Percentiles rank a stretch among this genome's conserved stretches.
phyloP scores from a whole-genome alignment of 2,888 invertebrate species.

The Exephanes ischioxanthus region DNA sequence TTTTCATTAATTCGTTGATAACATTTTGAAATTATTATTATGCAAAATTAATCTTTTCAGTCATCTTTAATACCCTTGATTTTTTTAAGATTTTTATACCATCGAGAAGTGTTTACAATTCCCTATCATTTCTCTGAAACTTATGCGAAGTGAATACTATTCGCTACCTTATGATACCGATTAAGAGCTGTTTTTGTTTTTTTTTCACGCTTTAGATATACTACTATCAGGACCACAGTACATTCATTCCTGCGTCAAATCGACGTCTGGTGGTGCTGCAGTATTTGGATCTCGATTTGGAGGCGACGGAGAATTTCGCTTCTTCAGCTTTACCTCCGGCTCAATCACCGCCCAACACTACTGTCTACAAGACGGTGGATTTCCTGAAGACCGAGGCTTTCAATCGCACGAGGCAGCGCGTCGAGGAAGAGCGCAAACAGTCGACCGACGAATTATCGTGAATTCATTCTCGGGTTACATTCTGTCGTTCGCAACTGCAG shows the following conservation, averaged over 20 bases:
- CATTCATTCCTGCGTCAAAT: conserved; percentile 81
- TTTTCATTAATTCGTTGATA: too few relatives aligned
- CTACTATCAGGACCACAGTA: conserved; percentile 82
- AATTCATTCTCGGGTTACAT: conserved; percentile 45
- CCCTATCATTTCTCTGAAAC: too few relatives aligned
- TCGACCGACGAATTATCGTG: conserved; percentile 82
- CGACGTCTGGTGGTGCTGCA: conserved; percentile 87
- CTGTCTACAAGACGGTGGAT: conserved; percentile 96
- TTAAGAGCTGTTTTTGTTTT: conserved; percentile 39
- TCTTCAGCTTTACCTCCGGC: conserved; percentile 82
- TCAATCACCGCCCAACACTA: conserved; percentile 84
- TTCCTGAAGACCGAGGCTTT: conserved; percentile 97
- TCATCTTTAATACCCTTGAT: too few relatives aligned
- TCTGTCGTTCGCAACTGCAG: conserved; percentile 32
- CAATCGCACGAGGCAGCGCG: conserved; percentile 93
- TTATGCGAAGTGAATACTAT: too few relatives aligned
- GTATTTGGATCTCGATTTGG: conserved; percentile 95
- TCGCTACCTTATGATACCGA: neutral
- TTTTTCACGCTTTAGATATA: conserved; percentile 81
- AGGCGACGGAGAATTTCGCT: conserved; percentile 85
- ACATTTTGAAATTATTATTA: too few relatives aligned
- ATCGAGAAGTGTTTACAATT: too few relatives aligned
- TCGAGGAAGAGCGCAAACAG: conserved; percentile 89
- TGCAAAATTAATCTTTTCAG: too few relatives aligned
- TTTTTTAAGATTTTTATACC: too few relatives aligned